Conservation (phyloP, 2,888 invertebrate genomes). For the Schrankia costaestrigalis region DNA sequence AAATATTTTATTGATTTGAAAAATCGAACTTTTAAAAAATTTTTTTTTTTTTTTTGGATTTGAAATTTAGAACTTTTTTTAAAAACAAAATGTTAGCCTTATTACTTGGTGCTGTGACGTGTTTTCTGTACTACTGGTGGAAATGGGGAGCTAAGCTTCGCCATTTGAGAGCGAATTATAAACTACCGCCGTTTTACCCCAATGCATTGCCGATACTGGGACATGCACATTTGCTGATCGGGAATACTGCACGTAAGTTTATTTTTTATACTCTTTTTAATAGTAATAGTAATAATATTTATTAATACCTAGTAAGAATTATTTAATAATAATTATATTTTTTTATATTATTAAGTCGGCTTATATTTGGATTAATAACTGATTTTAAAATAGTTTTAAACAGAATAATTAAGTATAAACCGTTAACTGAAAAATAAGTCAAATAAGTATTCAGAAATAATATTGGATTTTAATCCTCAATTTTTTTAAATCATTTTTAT, state of each 20-base stretch:
- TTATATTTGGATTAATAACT: background rate
- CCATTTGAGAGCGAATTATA: constrained; percentile 10
- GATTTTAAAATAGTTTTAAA: background rate
- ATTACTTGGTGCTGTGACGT: constrained; percentile 16
- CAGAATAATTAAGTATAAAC: background rate
- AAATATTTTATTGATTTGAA: background rate
- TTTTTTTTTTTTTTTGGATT: background rate
- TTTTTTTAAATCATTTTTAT: no score
- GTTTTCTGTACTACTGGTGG: constrained; percentile 20
- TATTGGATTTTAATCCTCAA: no score
- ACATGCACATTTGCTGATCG: constrained; percentile 37
- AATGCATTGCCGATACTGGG: constrained; percentile 40
- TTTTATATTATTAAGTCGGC: background rate
- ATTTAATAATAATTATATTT: background rate
- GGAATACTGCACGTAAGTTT: constrained; percentile 37
- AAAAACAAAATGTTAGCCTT: constrained; percentile 15
- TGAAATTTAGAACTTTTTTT: background rate
- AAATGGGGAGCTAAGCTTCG: constrained; percentile 16
- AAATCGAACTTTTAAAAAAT: background rate
- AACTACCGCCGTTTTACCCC: constrained; percentile 29
- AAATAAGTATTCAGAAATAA: no score
- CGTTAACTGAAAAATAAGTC: no score
- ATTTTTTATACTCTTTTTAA: no score
- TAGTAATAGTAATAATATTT: no score
- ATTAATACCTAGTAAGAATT: background rate